Conservation (phyloP, 2,888 invertebrate genomes). For the Actias luna region DNA sequence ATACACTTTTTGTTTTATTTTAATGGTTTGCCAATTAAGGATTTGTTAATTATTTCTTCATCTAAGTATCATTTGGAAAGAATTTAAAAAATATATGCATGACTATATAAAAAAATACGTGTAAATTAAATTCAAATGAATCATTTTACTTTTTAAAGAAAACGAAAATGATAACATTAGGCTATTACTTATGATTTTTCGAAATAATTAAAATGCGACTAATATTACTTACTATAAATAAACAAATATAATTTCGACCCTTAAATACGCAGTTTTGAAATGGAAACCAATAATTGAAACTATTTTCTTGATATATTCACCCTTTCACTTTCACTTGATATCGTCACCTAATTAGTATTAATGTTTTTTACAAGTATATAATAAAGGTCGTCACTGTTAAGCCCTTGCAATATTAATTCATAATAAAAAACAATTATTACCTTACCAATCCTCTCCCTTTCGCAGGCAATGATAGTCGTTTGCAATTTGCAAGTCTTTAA, state of each 20-base stretch:
- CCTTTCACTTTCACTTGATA: too few relatives aligned
- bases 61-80: background rate
- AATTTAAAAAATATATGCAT: background rate
- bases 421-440: constrained; percentile 26
- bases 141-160: background rate
- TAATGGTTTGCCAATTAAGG: background rate
- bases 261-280: too few relatives aligned
- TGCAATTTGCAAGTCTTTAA: constrained; percentile 35
- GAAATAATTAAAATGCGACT: too few relatives aligned
- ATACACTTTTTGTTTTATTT: background rate
- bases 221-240: too few relatives aligned
- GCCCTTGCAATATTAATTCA: background rate
- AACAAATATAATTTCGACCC: too few relatives aligned
- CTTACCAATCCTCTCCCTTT: constrained; percentile 18
- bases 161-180: too few relatives aligned
- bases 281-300: too few relatives aligned
- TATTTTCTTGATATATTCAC: background rate
- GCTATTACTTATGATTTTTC: too few relatives aligned
- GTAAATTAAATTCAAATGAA: background rate
- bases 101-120: too few relatives aligned
- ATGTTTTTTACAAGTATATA: background rate
- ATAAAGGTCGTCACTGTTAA: background rate
- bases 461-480: constrained; percentile 13
- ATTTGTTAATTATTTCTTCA: too few relatives aligned
- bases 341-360: background rate